phyloP scores from a whole-genome alignment of 2,888 invertebrate genomes.

The Melinaea marsaeus region DNA sequence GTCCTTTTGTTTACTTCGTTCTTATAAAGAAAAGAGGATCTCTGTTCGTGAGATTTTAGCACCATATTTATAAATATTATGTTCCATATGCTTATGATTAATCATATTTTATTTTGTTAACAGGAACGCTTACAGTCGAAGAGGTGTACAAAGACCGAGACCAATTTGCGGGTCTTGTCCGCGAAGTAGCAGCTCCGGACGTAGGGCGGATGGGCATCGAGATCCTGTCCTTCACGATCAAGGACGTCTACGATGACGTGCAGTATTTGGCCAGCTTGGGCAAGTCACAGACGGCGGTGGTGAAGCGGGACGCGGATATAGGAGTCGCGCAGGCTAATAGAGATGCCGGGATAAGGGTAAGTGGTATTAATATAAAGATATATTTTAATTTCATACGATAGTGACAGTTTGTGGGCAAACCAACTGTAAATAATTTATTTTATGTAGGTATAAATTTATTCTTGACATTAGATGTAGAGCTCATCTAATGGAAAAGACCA shows the following conservation, averaged over 20 bases:
- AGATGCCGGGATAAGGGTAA: slow-evolving; percentile 93
- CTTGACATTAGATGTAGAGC: too few species aligned
- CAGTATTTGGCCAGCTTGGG: slow-evolving; percentile 96
- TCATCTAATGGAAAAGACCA: too few species aligned
- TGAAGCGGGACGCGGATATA: slow-evolving; percentile 94
- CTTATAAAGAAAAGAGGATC: too few species aligned
- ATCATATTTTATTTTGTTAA: neutral
- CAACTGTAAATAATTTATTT: too few species aligned
- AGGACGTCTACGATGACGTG: slow-evolving; percentile 98
- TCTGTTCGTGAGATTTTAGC: too few species aligned
- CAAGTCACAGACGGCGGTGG: slow-evolving; percentile 94
- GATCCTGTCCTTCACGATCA: slow-evolving; percentile 98
- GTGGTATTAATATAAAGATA: slow-evolving; percentile 29
- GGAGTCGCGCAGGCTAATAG: slow-evolving; percentile 98
- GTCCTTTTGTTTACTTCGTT: neutral
- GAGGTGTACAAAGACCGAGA: slow-evolving; percentile 98
- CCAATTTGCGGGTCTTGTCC: slow-evolving; percentile 96
- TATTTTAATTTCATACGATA: neutral
- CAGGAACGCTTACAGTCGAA: slow-evolving; percentile 98
- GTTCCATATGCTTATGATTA: neutral
- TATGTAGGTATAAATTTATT: too few species aligned
- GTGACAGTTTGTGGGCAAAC: too few species aligned
- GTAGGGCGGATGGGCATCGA: slow-evolving; percentile 99
- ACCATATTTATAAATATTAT: neutral
- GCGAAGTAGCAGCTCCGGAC: slow-evolving; percentile 98